Base-by-base conservation (phyloP, 2,797 vertebrate species). In the Paedocypris micromegethes region DNA sequence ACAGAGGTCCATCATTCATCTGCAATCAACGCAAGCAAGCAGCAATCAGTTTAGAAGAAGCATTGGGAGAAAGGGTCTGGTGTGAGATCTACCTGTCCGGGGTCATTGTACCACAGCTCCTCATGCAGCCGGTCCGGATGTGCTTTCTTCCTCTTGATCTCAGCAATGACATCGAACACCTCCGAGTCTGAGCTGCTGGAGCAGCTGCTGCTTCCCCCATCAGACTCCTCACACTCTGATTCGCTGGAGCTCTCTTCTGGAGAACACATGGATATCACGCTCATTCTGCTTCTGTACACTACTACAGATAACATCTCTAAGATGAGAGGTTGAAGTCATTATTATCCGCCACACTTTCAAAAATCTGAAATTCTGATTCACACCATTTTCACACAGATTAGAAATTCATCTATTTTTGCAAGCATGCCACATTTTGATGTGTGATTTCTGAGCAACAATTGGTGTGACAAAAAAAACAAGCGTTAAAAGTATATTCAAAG, bases 1-100 rank as follows among this genome's bases (percentile, higher is more conserved):
- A 99, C 79, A 99, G 70, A 50, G 97, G 96, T 5, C 97, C 97
- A 72, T 98, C 96, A 74, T 99, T 99, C 95, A 99, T 98, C 96
- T 99, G 89, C 23, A 23, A 23, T 23, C 23, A 23, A 23, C 23
- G 23, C 23, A 23, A 23, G 23, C 23, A 23, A 23, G 23, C 23
- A 23, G 23, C 23, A 23, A 23, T 23, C 23, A 1, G 1, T 23
- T 23, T 23, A 23, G 23, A 23, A 23, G 23, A 23, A 23, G 23
- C 23, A 23, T 23, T 23, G 23, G 23, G 23, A 23, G 23, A 23
- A 23, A 23, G 23, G 23, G 23, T 23, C 23, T 23, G 23, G 23
- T 23, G 23, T 46, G 38, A 5, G 40, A 66, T 80, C 0, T 0
- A 98, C 96, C 96, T 99, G 96, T 67, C 96, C 96, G 0, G 91